Evolutionary conservation across 2,888 invertebrate genomes (phyloP).

Genomic region (Drosophila imparisetae): DNA sequence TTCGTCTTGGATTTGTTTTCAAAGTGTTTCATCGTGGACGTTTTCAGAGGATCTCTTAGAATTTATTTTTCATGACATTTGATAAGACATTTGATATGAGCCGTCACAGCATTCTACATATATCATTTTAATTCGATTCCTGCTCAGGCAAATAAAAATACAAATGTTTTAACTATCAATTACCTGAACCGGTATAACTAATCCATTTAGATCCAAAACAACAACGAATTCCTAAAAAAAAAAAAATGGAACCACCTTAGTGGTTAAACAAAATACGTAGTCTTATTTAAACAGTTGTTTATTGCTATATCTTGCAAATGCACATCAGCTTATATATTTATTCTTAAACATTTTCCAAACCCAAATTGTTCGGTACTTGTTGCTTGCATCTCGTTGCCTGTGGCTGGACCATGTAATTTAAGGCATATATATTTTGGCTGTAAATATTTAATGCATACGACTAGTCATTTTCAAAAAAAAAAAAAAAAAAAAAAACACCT

Average conservation of each 20-base stretch:
- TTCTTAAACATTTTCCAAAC: neutral
- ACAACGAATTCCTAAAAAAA: neutral
- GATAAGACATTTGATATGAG: neutral
- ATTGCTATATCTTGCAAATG: neutral
- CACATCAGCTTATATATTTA: neutral
- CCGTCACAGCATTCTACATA: neutral
- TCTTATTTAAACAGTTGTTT: neutral
- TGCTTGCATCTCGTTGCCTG: conserved; percentile 16
- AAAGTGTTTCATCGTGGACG: neutral
- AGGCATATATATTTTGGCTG: conserved; percentile 64
- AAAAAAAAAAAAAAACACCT: neutral
- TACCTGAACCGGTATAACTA: neutral
- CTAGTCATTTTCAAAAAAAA: conserved; percentile 55
- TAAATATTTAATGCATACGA: conserved; percentile 76
- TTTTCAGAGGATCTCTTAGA: neutral
- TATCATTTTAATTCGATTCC: neutral
- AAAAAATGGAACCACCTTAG: neutral
- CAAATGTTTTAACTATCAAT: neutral
- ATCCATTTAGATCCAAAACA: neutral
- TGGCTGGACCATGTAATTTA: conserved; percentile 49
- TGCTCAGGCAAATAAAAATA: neutral
- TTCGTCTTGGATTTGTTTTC: neutral
- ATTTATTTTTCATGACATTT: neutral
- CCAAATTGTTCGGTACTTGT: neutral
- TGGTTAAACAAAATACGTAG: too few species aligned